Evolutionary conservation across 2,113 vertebrate species (phyloP).

Genomic region (Eulacestoma nigropectus): DNA sequence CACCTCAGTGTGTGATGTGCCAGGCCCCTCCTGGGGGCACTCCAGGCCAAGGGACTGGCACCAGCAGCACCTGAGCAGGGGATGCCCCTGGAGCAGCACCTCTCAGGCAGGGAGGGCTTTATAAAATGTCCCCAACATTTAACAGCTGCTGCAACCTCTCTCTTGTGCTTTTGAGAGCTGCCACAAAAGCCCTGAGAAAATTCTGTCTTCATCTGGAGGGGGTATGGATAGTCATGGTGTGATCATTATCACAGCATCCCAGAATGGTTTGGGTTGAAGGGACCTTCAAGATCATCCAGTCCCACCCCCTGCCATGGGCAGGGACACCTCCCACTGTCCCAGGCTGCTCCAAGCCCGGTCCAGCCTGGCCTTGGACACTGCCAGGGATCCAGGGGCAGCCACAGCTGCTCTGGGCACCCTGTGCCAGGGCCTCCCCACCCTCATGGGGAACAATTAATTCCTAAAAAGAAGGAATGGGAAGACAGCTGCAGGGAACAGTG

Average conservation of each 20-base stretch:
- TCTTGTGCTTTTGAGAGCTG: not conserved
- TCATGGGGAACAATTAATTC: fast-evolving
- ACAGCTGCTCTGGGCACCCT: not conserved
- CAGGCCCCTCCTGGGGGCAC: slow-evolving; percentile 3
- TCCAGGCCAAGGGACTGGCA: not conserved
- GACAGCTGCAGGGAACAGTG: not conserved
- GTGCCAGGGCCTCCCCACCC: not conserved
- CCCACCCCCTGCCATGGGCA: too few species aligned
- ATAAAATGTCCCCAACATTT: not conserved
- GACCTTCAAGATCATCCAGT: not conserved
- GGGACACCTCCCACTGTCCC: not conserved
- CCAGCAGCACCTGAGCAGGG: not conserved
- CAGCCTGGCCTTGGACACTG: fast-evolving
- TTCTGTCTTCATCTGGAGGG: not conserved
- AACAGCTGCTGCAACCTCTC: not conserved
- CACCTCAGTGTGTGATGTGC: not conserved
- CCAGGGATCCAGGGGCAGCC: not conserved
- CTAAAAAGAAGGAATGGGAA: not conserved
- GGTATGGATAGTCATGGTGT: not conserved
- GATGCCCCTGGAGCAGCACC: not conserved
- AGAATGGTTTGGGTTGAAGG: not conserved
- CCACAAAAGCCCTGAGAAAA: not conserved
- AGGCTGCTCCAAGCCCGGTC: not conserved
- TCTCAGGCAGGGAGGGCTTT: not conserved
- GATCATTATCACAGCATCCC: not conserved